Evolutionary conservation across 2,797 vertebrate species (phyloP), one percentile per base, ranked within the genome.

Genomic region (Chanos chanos): DNA sequence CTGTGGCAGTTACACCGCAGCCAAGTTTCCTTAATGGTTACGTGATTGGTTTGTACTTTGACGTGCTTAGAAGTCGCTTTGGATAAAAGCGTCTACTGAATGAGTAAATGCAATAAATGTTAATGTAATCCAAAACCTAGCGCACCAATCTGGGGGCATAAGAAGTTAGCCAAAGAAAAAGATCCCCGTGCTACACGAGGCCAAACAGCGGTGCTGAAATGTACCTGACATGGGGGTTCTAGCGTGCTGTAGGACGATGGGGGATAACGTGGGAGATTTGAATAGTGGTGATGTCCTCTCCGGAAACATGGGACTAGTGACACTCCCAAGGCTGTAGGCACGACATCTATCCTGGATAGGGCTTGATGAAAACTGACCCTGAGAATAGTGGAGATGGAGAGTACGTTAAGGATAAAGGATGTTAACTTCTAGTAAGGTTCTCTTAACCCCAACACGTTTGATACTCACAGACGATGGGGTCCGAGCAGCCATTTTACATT

Each of bases 281-380:
- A 84, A 67, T 49, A 79, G 82, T 16, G 84, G 83, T 33, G 90
- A 92, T 1, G 89, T 91, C 4, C 80, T 74, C 36, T 92, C 89
- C 66, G 86, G 77, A 73, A 94, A 89, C 0, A 89, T 66, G 9
- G 95, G 94, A 62, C 92, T 98, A 19, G 85, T 72, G 22, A 90
- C 71, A 72, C 94, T 96, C 64, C 94, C 96, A 13, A 99, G 84
- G 75, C 96, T 98, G 61, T 90, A 92, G 36, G 91, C 85, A 72
- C 92, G 90, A 71, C 85, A 40, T 77, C 80, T 79, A 58, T 90
- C 90, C 66, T 90, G 90, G 80, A 99, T 96, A 48, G 97, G 97
- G 74, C 97, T 99, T 44, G 96, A 99, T 0, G 97, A 98, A 85
- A 98, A 94, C 50, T 98, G 95, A 40, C 91, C 94, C 96, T 98